Base-by-base conservation (phyloP, 2,113 vertebrate species). In the Pseudopipra pipra region DNA sequence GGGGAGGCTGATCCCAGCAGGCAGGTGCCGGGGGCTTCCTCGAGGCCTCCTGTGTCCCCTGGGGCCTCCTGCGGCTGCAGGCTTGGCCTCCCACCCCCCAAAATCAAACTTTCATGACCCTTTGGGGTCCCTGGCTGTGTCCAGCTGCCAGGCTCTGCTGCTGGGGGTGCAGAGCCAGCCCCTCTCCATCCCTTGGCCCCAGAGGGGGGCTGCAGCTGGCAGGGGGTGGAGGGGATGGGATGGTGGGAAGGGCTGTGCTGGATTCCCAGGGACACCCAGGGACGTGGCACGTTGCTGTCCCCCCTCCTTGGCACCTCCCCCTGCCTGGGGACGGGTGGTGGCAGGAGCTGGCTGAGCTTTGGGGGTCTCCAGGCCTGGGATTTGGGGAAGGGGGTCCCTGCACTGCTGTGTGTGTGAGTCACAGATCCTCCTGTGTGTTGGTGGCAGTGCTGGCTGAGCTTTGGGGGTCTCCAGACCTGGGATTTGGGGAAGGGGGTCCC, bases 11-110 rank as follows among this genome's bases (percentile, higher is more conserved):
- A 71, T 28, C 61, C 52, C 3, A 0, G 39, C 33, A 16, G 22
- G 87, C 72, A 91, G 95, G 52, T 80, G 85, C 90, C 8, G 43
- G 76, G 43, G 76, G 85, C 88, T 86, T 76, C 88, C 91, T 52
- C 2, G 22, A 61, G 79, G 87, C 77, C 77, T 43, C 77, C 59
- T 46, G 85, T 0, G 3, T 67, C 72, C 77, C 74, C 44, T 8
- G 37, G 67, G 90, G 52, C 59, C n/a, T 85, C 33, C n/a, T 4
- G 55, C 15, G 52, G 82, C 82, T 71, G 68, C 47, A 27, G 84
- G 79, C 23, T 70, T 21, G 76, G 44, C 12, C 14, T 28, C 30
- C 72, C 46, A 7, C 8, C 55, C 25, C 24, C 52, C 52, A 30
- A 1, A 83, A 83, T 63, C 19, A 51, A 83, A 51, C 12, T 66